Evolutionary conservation across 2,888 invertebrate genomes (phyloP), one percentile per base, ranked within the genome.

Genomic region (Drosophila affinis): DNA sequence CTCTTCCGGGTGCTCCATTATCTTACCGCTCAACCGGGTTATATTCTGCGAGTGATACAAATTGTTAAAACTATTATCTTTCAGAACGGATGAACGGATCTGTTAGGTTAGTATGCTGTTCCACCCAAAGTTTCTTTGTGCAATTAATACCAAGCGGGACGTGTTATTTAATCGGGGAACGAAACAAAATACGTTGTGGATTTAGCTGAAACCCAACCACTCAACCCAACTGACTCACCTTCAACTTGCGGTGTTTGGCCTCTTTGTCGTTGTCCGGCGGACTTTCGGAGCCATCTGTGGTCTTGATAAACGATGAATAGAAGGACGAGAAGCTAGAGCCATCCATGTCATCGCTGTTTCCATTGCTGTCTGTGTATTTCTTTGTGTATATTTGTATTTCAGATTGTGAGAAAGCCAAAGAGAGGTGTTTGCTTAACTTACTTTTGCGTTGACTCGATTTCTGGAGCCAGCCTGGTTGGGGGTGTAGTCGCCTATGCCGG

Each of bases 231-330:
- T 39, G 39, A 39, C 39, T 39, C n/a, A 90, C 87, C 72, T 90
- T 89, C 14, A 81, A 75, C 68, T 88, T 89, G 46, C 84, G 78
- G 48, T 81, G 78, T 44, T 83, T 91, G 9, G 78, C 70, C 2
- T 90, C 88, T 64, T 91, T 91, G 0, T 92, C 91, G 47, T 81
- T 89, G 54, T 91, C 91, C n/a, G 88, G 90, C 10, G 88, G 90
- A 69, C 91, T 91, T 45, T 91, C 91, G 0, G 92, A 91, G n/a
- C 92, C 94, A 61, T 95, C 95, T 4, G 90, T 91, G 3, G 91
- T 95, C 91, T 94, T 95, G 58, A 95, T 93, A 84, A 95, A 95
- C 0, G 95, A 95, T 0, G 95, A 95, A 89, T 95, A 95, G 79
- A 95, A 95, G 0, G 95, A 95, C 0, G 95, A 95, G 79, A 93